These are phyloP conservation scores for Pachypeltis micranthus DNA, from an alignment of 1,140 invertebrate species.

Conservation along the genomic window DNA sequence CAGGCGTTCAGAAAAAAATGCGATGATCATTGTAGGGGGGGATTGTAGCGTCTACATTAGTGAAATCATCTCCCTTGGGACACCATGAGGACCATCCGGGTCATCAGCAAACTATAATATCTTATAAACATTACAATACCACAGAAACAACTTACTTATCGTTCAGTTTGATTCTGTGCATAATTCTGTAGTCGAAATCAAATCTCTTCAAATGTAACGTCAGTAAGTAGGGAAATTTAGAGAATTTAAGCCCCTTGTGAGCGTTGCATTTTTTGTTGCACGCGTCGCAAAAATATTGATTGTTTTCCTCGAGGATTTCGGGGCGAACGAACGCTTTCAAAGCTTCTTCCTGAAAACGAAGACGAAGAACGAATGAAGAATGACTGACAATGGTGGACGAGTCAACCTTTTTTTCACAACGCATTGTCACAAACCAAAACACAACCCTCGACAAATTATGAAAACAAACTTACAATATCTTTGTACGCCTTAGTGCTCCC, in stretches of 20 bases:
- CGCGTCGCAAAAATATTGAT: slow-evolving; percentile 82
- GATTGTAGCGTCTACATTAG: too few relatives aligned
- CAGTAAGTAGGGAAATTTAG: slow-evolving; percentile 76
- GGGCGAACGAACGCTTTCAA: slow-evolving; percentile 73
- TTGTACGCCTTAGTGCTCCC: slow-evolving; percentile 64
- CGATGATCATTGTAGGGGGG: too few relatives aligned
- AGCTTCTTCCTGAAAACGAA: slow-evolving; percentile 58
- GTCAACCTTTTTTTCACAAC: not conserved
- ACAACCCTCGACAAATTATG: too few relatives aligned
- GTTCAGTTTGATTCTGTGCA: slow-evolving; percentile 82
- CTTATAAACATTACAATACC: too few relatives aligned
- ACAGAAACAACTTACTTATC: slow-evolving; percentile 74
- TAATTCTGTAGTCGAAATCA: slow-evolving; percentile 78
- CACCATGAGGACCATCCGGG: too few relatives aligned
- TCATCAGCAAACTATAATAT: too few relatives aligned
- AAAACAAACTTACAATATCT: slow-evolving; percentile 65
- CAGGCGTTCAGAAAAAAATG: too few relatives aligned
- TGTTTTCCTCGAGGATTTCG: slow-evolving; percentile 72
- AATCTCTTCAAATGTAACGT: slow-evolving; percentile 83
- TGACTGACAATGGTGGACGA: not conserved
- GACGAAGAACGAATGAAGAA: slow-evolving; percentile 6
- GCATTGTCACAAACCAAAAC: not conserved
- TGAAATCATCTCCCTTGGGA: too few relatives aligned
- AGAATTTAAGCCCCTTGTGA: slow-evolving; percentile 82
- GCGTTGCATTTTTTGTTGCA: slow-evolving; percentile 84